Evolutionary conservation across 2,888 invertebrate genomes (phyloP).

Genomic region (Oxyteleia sp.): DNA sequence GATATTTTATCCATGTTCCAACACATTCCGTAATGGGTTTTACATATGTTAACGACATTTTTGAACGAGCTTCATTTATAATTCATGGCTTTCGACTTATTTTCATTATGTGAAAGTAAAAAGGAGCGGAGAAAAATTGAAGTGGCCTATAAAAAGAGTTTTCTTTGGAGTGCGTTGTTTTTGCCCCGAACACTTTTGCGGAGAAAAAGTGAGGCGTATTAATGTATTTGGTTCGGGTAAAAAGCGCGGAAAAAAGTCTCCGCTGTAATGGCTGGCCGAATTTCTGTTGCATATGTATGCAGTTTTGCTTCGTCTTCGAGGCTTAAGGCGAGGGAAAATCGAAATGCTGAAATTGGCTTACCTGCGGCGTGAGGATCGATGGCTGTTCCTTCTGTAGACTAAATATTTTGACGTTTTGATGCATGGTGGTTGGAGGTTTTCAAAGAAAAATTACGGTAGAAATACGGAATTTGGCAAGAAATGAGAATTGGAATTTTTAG

Average conservation of each 20-base stretch:
- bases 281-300: constrained; percentile 26
- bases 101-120: no score
- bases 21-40: no score
- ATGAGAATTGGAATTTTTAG: no score
- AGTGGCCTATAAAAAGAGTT: no score
- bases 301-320: constrained; percentile 3
- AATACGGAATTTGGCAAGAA: no score
- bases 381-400: constrained; percentile 16
- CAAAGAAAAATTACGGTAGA: no score
- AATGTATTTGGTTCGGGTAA: constrained; percentile 5
- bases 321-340: constrained; percentile 24
- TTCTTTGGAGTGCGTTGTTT: background rate
- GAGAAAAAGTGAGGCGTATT: background rate
- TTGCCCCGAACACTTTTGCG: background rate
- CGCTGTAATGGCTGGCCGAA: constrained; percentile 11
- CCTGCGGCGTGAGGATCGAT: constrained; percentile 37
- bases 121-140: no score
- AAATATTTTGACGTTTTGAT: constrained; percentile 41
- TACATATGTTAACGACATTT: no score
- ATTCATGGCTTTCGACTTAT: no score
- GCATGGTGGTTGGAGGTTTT: no score
- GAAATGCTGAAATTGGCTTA: constrained; percentile 40
- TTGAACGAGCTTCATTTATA: no score
- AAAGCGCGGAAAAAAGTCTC: constrained; percentile 7
- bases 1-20: no score